Evolutionary conservation across 2,888 invertebrate genomes (phyloP), one percentile per base, ranked within the genome.

Genomic region (Pristionchus fissidentatus): DNA sequence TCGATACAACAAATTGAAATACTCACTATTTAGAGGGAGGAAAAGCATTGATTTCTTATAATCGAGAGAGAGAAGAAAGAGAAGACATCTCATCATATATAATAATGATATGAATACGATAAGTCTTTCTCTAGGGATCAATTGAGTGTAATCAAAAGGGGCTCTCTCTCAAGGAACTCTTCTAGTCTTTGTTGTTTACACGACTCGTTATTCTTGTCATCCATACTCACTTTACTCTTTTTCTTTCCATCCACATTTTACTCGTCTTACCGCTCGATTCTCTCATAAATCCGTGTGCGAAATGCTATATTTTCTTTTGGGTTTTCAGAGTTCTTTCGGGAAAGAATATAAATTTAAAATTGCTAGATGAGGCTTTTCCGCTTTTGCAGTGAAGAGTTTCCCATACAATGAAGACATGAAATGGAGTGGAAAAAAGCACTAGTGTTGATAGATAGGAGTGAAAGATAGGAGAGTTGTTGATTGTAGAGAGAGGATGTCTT

Each of bases 1-100:
- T n/a, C 15, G 57, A 57, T 26, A 57, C 57, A 57, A 57, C 57
- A n/a, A 57, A 57, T 57, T 57, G 57, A 57, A 57, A n/a, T 57
- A 57, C 57, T 57, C 29, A n/a, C n/a, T n/a, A n/a, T 26, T 22
- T 8, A 57, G 57, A 57, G n/a, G 26, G 57, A 57, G 26, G n/a
- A 8, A 3, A 22, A 26, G n/a, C 26, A 29, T 19, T 26, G n/a
- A n/a, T n/a, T n/a, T n/a, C n/a, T n/a, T n/a, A n/a, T n/a, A n/a
- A n/a, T n/a, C 3, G 57, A 22, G 26, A 26, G 0, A 29, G 57
- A 26, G 22, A n/a, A n/a, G n/a, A n/a, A 57, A 29, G 26, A 29
- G n/a, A 57, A n/a, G 57, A 19, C 10, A 7, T 57, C 10, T 29
- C 3, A 57, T n/a, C 10, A 57, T 57, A 3, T n/a, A 7, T 26